These are phyloP conservation scores for Allacma fusca DNA, from an alignment of 2,888 invertebrate genomes.

Conservation along the genomic window DNA sequence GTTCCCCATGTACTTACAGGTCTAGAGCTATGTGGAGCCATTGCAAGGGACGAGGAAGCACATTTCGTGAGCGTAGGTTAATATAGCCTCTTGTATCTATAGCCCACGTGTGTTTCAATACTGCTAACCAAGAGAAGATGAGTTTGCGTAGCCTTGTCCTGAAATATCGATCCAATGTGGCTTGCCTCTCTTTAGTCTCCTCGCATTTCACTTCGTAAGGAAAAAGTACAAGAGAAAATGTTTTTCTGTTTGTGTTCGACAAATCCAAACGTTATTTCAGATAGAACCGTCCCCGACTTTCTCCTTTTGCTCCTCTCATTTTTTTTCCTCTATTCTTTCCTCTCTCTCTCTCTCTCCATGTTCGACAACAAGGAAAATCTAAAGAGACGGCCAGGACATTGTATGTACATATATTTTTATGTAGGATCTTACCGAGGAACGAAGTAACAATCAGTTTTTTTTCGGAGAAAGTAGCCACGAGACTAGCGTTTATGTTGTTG, in stretches of 20 bases:
- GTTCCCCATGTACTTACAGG: no score
- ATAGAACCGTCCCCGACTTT: conserved; percentile 33
- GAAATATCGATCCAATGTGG: conserved; percentile 52
- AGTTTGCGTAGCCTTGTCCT: conserved; percentile 57
- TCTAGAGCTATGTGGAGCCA: neutral
- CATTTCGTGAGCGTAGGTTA: neutral
- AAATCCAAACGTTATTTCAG: conserved; percentile 46
- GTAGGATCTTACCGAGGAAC: no score
- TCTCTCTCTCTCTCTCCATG: conserved; percentile 19
- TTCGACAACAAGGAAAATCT: conserved; percentile 12
- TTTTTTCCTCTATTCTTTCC: neutral
- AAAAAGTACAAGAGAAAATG: conserved; percentile 46
- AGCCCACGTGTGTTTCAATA: conserved; percentile 21
- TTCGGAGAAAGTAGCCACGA: no score
- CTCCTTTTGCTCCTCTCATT: conserved; percentile 25
- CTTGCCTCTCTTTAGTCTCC: conserved; percentile 47
- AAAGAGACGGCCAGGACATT: no score
- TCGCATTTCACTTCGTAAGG: conserved; percentile 40
- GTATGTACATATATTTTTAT: no score
- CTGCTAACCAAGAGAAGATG: conserved; percentile 47
- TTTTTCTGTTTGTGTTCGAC: conserved; percentile 42
- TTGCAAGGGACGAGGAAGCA: neutral
- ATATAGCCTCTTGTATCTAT: neutral
- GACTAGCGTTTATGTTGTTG: neutral
- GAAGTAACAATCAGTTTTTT: no score